Percentiles rank a stretch among this genome's conserved stretches.
Conservation (phyloP, 2,888 invertebrate genomes). For the Luffia ferchaultella region DNA sequence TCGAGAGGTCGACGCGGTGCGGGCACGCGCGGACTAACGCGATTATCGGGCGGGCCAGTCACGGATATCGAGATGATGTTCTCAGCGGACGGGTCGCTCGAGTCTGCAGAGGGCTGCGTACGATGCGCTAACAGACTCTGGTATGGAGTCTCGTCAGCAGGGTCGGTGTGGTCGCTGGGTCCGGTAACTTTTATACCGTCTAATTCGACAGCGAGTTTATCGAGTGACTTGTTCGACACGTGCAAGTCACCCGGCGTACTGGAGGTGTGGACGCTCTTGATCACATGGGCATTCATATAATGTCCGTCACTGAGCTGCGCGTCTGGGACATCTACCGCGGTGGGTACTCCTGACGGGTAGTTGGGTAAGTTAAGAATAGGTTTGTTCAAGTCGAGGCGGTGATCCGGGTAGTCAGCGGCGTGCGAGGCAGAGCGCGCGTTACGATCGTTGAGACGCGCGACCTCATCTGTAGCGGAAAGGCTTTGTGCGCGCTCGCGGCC, state of each 20-base stretch:
- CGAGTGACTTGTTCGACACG: conserved; percentile 27
- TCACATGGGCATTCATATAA: conserved; percentile 55
- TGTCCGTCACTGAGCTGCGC: conserved; percentile 28
- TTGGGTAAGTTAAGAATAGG: conserved; percentile 17
- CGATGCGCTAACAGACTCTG: conserved; percentile 49
- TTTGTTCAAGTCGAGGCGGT: conserved; percentile 22
- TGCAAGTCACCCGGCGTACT: conserved; percentile 42
- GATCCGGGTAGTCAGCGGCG: conserved; percentile 5
- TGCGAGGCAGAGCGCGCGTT: conserved; percentile 38
- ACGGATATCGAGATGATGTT: conserved; percentile 50
- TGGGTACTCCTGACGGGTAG: not conserved
- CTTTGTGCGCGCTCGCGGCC: conserved; percentile 69
- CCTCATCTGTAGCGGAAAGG: conserved; percentile 75
- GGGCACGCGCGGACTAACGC: conserved; percentile 11
- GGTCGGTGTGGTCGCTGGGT: conserved; percentile 30
- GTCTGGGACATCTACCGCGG: not conserved
- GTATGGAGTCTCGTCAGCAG: conserved; percentile 49
- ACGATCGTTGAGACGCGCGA: conserved; percentile 48
- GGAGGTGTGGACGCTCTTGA: conserved; percentile 46
- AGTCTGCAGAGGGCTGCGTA: conserved; percentile 35
- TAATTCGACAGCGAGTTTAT: conserved; percentile 35
- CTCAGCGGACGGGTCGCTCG: conserved; percentile 34
- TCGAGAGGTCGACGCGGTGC: conserved; percentile 17
- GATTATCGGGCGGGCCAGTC: conserved; percentile 18
- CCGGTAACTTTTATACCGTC: conserved; percentile 37